phyloP scores from a whole-genome alignment of 2,113 vertebrate species.

The Progne subis region DNA sequence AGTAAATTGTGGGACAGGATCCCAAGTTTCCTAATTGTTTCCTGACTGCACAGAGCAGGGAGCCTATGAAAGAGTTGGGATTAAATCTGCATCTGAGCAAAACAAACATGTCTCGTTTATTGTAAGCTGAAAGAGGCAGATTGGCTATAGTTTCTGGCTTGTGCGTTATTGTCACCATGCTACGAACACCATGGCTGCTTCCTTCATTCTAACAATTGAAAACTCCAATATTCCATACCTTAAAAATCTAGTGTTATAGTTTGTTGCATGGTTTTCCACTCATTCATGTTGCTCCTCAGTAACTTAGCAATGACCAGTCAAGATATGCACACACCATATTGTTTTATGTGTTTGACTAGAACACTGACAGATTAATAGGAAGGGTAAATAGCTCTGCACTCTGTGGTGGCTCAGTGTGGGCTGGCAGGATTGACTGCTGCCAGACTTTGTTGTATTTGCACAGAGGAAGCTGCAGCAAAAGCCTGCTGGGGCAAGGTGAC shows the following conservation, averaged over 20 bases:
- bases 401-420: slow-evolving; percentile 75
- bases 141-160: slow-evolving; percentile 29
- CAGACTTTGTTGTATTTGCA: slow-evolving; percentile 80
- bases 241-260: slow-evolving; percentile 64
- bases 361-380: slow-evolving; percentile 95
- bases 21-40: slow-evolving; percentile 32
- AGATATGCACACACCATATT: slow-evolving; percentile 88
- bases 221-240: slow-evolving; percentile 69
- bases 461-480: slow-evolving; percentile 80
- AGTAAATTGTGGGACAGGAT: not conserved
- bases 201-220: slow-evolving; percentile 18
- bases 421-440: slow-evolving; percentile 78
- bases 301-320: slow-evolving; percentile 85
- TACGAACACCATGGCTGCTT: slow-evolving; percentile 54
- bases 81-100: slow-evolving; percentile 50
- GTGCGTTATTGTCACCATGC: slow-evolving; percentile 24
- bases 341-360: slow-evolving; percentile 87
- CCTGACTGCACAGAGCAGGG: not conserved
- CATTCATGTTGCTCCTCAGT: slow-evolving; percentile 78
- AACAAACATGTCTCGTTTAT: slow-evolving; percentile 17
- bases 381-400: slow-evolving; percentile 85
- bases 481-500: slow-evolving; percentile 82
- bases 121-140: slow-evolving; percentile 23
- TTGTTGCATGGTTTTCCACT: slow-evolving; percentile 72
- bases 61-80: slow-evolving; percentile 2